Evolutionary conservation across 2,888 invertebrate genomes (phyloP).

Genomic region (Eueremaeus valkanovi): DNA sequence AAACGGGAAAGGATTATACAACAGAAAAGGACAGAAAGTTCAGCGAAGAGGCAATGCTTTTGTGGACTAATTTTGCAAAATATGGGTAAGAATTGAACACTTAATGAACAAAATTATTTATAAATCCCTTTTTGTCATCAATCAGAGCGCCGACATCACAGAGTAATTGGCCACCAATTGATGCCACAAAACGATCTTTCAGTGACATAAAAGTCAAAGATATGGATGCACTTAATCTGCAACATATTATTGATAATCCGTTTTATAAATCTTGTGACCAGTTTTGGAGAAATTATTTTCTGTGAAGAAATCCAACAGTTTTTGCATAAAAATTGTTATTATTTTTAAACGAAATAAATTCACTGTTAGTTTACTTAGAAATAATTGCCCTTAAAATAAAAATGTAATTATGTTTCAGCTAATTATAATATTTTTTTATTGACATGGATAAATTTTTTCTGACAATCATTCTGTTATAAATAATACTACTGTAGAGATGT

Average conservation of each 20-base stretch:
- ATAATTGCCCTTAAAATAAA: too few species aligned
- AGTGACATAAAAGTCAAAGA: neutral
- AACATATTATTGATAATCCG: neutral
- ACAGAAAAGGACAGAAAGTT: neutral
- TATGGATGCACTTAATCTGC: neutral
- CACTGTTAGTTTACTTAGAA: too few species aligned
- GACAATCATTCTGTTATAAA: too few species aligned
- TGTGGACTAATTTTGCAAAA: neutral
- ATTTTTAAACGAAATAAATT: too few species aligned
- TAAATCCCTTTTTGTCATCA: neutral
- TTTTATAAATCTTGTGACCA: neutral
- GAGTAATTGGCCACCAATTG: neutral
- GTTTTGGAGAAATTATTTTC: neutral
- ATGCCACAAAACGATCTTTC: neutral
- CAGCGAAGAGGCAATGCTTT: neutral
- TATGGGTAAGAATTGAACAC: neutral
- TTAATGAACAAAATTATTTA: neutral
- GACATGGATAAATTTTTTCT: too few species aligned
- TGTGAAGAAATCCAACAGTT: too few species aligned
- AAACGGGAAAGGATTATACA: neutral
- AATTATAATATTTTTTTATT: too few species aligned
- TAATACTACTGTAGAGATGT: too few species aligned
- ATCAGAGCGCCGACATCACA: neutral
- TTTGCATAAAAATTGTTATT: too few species aligned
- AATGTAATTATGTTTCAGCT: too few species aligned